phyloP scores from a whole-genome alignment of 1,140 invertebrate species.

The Ridgeia piscesae region DNA sequence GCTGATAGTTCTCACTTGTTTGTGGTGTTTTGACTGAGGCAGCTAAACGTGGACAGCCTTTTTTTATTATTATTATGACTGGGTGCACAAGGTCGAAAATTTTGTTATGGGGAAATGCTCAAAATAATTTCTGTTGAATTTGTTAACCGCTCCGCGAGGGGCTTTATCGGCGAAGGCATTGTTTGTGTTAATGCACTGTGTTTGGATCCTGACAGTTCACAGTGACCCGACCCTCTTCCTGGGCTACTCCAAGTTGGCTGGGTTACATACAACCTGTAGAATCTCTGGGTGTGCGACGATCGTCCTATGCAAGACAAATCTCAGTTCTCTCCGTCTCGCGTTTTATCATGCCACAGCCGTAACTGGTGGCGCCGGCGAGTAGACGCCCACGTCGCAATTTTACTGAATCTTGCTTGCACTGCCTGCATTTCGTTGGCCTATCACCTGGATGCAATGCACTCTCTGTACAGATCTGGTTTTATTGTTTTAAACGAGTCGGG shows the following conservation, averaged over 20 bases:
- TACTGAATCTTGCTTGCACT: neutral
- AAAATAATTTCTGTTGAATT: neutral
- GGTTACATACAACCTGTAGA: neutral
- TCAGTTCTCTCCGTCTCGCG: neutral
- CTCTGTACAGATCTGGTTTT: conserved; percentile 3
- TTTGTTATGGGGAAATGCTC: neutral
- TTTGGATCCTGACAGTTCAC: neutral
- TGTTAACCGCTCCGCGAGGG: neutral
- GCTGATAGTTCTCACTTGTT: neutral
- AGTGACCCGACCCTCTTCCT: neutral
- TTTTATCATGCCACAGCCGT: neutral
- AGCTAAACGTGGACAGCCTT: neutral
- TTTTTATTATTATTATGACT: too few species aligned
- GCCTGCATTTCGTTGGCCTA: neutral
- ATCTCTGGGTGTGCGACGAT: neutral
- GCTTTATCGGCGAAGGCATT: neutral
- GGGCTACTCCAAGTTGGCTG: neutral
- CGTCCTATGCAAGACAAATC: neutral
- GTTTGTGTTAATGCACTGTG: neutral
- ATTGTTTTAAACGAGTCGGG: neutral
- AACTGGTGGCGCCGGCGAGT: neutral
- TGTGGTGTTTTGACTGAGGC: neutral
- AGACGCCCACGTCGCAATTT: neutral
- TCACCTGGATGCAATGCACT: neutral
- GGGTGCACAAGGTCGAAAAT: neutral